phyloP scores from a whole-genome alignment of 2,888 invertebrate genomes.

The Caenorhabditis sp. region DNA sequence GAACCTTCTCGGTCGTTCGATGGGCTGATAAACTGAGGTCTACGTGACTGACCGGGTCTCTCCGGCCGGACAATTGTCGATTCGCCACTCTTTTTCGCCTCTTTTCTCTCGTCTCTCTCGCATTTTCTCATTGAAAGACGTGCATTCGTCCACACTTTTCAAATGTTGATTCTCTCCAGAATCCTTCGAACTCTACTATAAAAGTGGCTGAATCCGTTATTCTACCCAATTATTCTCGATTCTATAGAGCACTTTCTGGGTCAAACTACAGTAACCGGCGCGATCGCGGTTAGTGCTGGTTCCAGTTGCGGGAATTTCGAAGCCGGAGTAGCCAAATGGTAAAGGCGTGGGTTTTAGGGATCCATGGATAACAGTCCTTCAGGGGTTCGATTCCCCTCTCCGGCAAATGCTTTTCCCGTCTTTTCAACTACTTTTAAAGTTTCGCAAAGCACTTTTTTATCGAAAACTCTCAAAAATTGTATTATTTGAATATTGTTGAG shows the following conservation, averaged over 20 bases:
- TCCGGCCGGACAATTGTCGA: constrained; percentile 28
- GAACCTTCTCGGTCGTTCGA: too few species aligned
- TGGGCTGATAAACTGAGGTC: constrained; percentile 9
- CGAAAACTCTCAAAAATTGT: too few species aligned
- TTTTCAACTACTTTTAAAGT: neutral
- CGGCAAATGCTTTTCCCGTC: constrained; percentile 12
- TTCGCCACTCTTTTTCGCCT: constrained; percentile 9
- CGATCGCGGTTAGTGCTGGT: neutral
- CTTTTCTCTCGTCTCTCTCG: neutral
- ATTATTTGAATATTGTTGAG: too few species aligned
- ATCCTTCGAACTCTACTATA: neutral
- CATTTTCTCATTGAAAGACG: constrained; percentile 1
- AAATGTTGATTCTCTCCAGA: neutral
- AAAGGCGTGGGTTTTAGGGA: constrained; percentile 17
- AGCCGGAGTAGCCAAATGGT: constrained; percentile 15
- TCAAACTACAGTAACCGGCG: neutral
- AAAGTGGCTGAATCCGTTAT: neutral
- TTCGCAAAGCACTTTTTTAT: neutral
- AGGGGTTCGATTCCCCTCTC: constrained; percentile 45
- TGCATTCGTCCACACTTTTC: constrained; percentile 1
- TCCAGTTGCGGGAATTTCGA: neutral
- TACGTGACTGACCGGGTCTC: constrained; percentile 41
- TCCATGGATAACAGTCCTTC: constrained; percentile 21
- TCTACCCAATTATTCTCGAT: neutral
- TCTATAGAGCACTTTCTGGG: too few species aligned